Conservation (phyloP, 2,888 invertebrate genomes). For the Furcula furcula region DNA sequence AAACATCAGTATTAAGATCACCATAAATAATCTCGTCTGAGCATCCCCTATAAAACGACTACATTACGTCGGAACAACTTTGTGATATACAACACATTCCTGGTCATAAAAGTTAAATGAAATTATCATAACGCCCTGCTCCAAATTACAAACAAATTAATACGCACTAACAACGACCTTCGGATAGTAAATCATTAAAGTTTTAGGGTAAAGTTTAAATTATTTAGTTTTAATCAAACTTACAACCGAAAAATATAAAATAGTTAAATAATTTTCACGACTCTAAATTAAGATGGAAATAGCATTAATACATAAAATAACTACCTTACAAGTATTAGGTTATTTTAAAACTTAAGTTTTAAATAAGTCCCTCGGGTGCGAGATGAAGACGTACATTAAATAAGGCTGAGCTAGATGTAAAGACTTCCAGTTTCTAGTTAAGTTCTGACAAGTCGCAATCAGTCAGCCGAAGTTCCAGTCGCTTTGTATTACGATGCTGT, state of each 20-base stretch:
- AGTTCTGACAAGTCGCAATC: neutral
- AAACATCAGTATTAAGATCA: no score
- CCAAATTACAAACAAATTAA: neutral
- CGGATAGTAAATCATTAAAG: neutral
- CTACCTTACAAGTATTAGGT: no score
- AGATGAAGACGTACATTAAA: neutral
- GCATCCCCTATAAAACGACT: no score
- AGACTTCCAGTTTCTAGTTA: neutral
- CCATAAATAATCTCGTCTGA: no score
- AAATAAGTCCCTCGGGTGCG: neutral
- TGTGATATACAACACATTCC: no score
- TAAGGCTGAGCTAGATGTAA: neutral
- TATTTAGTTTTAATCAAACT: no score
- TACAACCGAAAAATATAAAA: no score
- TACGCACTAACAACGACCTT: neutral
- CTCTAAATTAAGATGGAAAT: no score
- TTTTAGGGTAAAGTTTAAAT: neutral
- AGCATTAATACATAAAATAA: no score
- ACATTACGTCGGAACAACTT: no score
- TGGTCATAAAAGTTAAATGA: slow-evolving; percentile 1
- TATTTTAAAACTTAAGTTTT: no score
- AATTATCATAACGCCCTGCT: neutral
- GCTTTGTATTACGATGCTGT: neutral
- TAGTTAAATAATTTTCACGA: no score
- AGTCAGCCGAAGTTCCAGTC: neutral